Percentiles rank a stretch among this genome's conserved stretches.
These are phyloP conservation scores for Danionella cerebrum DNA, from an alignment of 2,113 vertebrate genomes.

Conservation along the genomic window DNA sequence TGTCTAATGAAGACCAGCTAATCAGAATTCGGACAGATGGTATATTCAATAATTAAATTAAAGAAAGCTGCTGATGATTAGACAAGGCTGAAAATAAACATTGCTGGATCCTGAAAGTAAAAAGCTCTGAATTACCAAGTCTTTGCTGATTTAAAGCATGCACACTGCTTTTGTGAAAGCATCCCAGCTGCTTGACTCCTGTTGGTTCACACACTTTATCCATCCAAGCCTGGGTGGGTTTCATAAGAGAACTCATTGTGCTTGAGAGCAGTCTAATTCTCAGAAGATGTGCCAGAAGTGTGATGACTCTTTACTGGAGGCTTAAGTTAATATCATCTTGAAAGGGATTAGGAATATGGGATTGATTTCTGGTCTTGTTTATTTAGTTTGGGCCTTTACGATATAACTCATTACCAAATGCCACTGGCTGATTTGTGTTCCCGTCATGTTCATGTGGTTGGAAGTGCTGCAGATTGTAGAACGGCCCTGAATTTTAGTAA, in stretches of 20 bases:
- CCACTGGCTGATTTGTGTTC: background rate
- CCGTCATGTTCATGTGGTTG: background rate
- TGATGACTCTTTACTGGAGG: constrained; percentile 28
- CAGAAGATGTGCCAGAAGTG: constrained; percentile 18
- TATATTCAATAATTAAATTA: too few species aligned
- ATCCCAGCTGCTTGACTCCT: constrained; percentile 42
- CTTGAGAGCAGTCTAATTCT: constrained; percentile 3
- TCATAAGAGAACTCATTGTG: constrained; percentile 25
- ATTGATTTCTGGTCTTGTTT: constrained; percentile 18
- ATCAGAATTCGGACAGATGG: too few species aligned
- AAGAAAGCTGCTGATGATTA: too few species aligned
- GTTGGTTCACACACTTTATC: constrained; percentile 29
- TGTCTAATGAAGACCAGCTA: too few species aligned
- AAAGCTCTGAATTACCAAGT: constrained; percentile 34
- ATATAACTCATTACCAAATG: background rate
- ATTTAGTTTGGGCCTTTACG: background rate
- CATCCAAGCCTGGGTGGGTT: constrained; percentile 22
- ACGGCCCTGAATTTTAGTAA: background rate
- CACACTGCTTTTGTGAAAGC: constrained; percentile 38
- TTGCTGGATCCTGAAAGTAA: too few species aligned
- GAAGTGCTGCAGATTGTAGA: background rate
- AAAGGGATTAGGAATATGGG: constrained; percentile 7
- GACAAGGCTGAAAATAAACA: too few species aligned
- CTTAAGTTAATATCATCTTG: constrained; percentile 19
- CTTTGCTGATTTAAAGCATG: constrained; percentile 34